A percentile compares a stretch with the other conserved stretches of the same genome.
Evolutionary conservation across 2,888 invertebrate genomes (phyloP).

Genomic region (Willowsia nigromaculata): DNA sequence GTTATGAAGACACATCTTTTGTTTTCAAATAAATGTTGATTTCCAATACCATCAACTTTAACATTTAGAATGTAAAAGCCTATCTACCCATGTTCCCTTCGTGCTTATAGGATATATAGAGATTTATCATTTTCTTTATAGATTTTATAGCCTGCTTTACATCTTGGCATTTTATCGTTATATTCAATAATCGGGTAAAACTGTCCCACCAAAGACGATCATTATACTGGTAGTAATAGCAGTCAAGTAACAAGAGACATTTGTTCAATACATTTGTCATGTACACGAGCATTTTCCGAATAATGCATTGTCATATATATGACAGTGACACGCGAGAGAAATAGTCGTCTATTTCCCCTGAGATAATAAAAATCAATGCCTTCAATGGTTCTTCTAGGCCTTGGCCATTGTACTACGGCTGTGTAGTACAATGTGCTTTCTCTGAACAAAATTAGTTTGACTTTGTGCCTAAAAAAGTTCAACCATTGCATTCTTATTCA

Average conservation of each 20-base stretch:
- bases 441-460: not conserved
- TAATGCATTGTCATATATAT: constrained; percentile 9
- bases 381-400: not conserved
- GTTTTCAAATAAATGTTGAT: too few species aligned
- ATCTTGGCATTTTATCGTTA: not conserved
- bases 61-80: too few species aligned
- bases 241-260: not conserved
- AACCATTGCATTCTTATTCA: not conserved
- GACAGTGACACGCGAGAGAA: constrained; percentile 37
- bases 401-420: too few species aligned
- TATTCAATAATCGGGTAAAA: not conserved
- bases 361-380: constrained; percentile 36
- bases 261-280: not conserved
- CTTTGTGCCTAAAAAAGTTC: not conserved
- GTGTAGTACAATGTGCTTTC: not conserved
- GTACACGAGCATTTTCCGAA: not conserved
- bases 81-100: too few species aligned
- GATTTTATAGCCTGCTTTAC: not conserved
- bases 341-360: not conserved
- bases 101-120: too few species aligned
- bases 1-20: too few species aligned
- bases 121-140: too few species aligned
- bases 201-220: not conserved
- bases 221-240: not conserved
- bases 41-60: not conserved